phyloP scores from a whole-genome alignment of 1,140 invertebrate genomes.

The Ostrea edulis region DNA sequence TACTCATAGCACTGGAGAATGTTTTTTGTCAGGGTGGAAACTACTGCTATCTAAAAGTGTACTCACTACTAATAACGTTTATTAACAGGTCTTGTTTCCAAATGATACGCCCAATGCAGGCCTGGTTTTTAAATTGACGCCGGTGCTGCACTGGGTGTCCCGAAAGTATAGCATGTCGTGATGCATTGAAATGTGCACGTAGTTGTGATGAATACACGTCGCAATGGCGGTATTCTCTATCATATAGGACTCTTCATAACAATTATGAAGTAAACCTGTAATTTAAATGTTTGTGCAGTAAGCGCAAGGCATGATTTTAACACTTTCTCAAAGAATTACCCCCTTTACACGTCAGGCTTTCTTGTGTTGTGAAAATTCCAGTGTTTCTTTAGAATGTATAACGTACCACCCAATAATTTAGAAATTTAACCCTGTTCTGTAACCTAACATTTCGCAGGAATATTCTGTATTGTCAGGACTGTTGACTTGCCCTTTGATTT shows the following conservation, averaged over 20 bases:
- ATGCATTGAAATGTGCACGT: neutral
- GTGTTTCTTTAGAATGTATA: conserved; percentile 10
- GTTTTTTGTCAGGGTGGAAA: too few relatives aligned
- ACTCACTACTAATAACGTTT: too few relatives aligned
- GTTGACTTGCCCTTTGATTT: conserved; percentile 29
- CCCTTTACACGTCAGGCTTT: neutral
- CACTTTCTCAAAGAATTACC: neutral
- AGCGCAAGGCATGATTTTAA: conserved; percentile 16
- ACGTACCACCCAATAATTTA: conserved; percentile 31
- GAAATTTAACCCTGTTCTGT: conserved; percentile 22
- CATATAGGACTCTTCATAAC: neutral
- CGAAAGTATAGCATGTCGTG: neutral
- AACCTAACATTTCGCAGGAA: conserved; percentile 7
- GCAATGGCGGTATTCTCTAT: neutral
- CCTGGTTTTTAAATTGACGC: neutral
- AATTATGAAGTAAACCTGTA: conserved; percentile 27
- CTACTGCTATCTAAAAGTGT: too few relatives aligned
- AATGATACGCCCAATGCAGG: neutral
- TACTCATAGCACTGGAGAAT: too few relatives aligned
- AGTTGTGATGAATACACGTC: neutral
- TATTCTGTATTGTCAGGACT: neutral
- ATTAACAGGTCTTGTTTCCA: neutral
- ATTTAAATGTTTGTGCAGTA: conserved; percentile 13
- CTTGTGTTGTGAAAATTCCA: conserved; percentile 27
- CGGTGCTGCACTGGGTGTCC: neutral